Base-by-base conservation (phyloP, 2,797 vertebrate genomes). In the Takifugu rubripes region DNA sequence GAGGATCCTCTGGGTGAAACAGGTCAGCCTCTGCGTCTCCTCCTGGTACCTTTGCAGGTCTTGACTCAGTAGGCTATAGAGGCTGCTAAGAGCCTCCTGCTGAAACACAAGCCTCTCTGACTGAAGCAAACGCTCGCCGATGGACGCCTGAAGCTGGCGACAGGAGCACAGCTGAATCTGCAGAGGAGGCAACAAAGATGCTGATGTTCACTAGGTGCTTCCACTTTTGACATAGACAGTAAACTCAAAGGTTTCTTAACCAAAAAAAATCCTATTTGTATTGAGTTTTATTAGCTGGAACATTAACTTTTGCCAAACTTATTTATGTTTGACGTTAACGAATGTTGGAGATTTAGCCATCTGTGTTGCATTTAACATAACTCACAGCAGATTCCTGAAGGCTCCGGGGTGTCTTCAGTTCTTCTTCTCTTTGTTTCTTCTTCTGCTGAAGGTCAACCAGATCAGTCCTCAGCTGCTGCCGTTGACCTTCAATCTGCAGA, bases 41-140 rank as follows among this genome's bases (percentile, higher is more conserved):
- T 84, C 73, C 66, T 59, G 65, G 79, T 90, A 89, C 56, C 66
- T 68, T 24, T 70, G 79, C 54, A 84, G 61, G 75, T 92, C 87
- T 27, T 85, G 83, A 26, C 62, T 84, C 45, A 90, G 84, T 46
- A 89, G 82, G 68, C 70, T 46, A 57, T 51, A 67, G 25, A 90
- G 85, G 9, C 84, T 17, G 68, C 70, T 73, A 66, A 90, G 83
- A 31, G 84, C 88, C 48, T 88, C 72, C 68, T 81, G 68, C 66
- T 84, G 86, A 68, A 89, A 88, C 59, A 81, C 21, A 49, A 83
- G 67, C 26, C 59, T 59, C 59, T 88, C 80, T 1, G 70, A 77
- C 27, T 80, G 81, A 61, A 73, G 61, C 33, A 71, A 27, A 59
- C 58, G 55, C 52, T 78, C 77, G 0, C 71, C 40, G 55, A 88